phyloP scores from a whole-genome alignment of 2,113 vertebrate genomes.

The Pholis gunnellus region DNA sequence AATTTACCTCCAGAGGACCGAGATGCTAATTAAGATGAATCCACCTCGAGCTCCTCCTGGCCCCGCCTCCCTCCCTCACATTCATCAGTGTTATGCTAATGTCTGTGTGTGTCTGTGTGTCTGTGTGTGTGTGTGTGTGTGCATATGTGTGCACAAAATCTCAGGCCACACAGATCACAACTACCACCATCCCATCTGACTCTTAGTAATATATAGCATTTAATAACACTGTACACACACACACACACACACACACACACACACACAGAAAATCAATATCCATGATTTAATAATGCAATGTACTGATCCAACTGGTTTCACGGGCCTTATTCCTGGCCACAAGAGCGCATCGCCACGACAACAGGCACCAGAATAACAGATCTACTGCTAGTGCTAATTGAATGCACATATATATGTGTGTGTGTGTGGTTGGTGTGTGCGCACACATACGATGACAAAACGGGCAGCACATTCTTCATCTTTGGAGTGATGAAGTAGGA shows the following conservation, averaged over 20 bases:
- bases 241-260: conserved; percentile 27
- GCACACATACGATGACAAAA: conserved; percentile 19
- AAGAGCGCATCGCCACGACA: conserved; percentile 59
- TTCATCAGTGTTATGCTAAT: conserved; percentile 99
- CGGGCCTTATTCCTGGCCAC: conserved; percentile 58
- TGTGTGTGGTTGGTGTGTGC: conserved; percentile 14
- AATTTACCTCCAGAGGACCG: conserved; percentile 91
- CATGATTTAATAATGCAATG: conserved; percentile 98
- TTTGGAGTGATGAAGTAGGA: conserved; percentile 72
- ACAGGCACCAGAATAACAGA: conserved; percentile 69
- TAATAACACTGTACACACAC: conserved; percentile 90
- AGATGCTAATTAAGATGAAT: conserved; percentile 99
- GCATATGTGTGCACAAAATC: conserved; percentile 60
- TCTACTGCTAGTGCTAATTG: conserved; percentile 71
- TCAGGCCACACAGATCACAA: conserved; percentile 93
- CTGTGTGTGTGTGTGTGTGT: conserved; percentile 18
- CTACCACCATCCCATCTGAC: conserved; percentile 89
- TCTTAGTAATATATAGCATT: conserved; percentile 98
- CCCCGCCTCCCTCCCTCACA: conserved; percentile 85
- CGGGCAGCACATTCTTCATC: conserved; percentile 60
- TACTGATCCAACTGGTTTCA: conserved; percentile 90
- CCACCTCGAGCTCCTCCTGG: conserved; percentile 89
- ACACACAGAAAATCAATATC: conserved; percentile 91
- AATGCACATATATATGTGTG: conserved; percentile 44
- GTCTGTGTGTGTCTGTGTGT: conserved; percentile 44